Evolutionary conservation across 2,888 invertebrate species (phyloP), one percentile per base, ranked within the genome.

Genomic region (Eretmocerus hayati): DNA sequence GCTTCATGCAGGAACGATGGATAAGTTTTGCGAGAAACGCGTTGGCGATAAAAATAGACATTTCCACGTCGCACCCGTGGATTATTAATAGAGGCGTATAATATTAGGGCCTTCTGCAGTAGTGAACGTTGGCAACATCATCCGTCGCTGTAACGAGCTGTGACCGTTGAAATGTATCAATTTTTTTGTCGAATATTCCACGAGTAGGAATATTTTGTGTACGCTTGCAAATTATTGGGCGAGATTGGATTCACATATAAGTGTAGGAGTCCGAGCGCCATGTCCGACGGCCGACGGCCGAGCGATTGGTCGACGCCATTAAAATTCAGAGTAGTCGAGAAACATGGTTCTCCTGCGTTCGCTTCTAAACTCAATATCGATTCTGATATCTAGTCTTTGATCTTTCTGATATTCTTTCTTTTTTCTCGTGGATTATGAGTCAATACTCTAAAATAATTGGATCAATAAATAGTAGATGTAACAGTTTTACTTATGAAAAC

Each of bases 271-370:
- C 26, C 43, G 20, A 22, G 46, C 26, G 61, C 61, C 67, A 66
- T 67, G 61, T 65, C 67, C 69, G 68, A 65, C 69, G 69, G 67
- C 66, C 69, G 66, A 61, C 67, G 67, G 61, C 53, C 22, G 36
- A 23, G 33, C 30, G 46, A 37, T 30, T 23, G 32, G 33, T 48
- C 50, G 46, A 49, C 59, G 58, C 57, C 58, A 59, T 59, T 52
- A 30, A 19, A 20, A 20, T 21, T 16, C 16, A 19, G 5, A 19
- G 37, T n/a, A n/a, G n/a, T n/a, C n/a, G n/a, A n/a, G n/a, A n/a
- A n/a, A n/a, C 8, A 30, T 16, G 35, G 16, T 6, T 9, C 20
- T 45, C 45, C 50, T 35, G 44, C 49, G 45, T 47, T 50, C 53
- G 53, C 38, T 47, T 49, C 37, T n/a, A n/a, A n/a, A n/a, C n/a